Conservation (phyloP, 2,797 vertebrate species). For the Lacerta agilis region DNA sequence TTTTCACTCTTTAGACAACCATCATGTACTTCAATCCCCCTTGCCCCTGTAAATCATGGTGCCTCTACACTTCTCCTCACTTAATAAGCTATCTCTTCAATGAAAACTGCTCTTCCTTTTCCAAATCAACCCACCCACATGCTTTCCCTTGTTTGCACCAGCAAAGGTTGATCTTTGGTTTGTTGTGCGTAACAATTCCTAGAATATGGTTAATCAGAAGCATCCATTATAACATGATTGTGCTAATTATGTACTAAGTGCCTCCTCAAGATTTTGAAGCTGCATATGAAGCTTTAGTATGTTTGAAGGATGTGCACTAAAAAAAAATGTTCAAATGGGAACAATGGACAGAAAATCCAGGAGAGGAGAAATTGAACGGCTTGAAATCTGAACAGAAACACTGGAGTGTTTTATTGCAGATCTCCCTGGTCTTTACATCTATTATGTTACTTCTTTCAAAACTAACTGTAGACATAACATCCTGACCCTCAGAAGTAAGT, state of each 20-base stretch:
- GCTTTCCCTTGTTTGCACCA: not conserved
- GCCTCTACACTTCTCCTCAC: not conserved
- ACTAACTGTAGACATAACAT: not conserved
- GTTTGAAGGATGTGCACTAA: conserved; percentile 27
- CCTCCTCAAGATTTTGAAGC: conserved; percentile 38
- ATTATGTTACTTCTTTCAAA: not conserved
- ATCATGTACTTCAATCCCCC: not conserved
- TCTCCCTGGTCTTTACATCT: not conserved
- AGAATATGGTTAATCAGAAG: conserved; percentile 22
- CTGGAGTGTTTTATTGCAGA: not conserved
- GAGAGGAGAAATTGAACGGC: not conserved
- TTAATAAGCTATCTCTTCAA: not conserved
- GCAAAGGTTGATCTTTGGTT: conserved; percentile 25
- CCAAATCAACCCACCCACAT: not conserved
- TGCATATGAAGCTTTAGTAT: not conserved
- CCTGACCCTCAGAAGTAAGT: not conserved
- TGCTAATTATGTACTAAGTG: conserved; percentile 27
- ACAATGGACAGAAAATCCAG: not conserved
- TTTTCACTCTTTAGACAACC: not conserved
- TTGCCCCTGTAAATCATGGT: not conserved
- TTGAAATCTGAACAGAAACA: not conserved
- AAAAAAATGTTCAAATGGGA: conserved; percentile 37
- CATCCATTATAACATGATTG: conserved; percentile 30
- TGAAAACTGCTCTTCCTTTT: not conserved
- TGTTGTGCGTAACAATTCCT: not conserved